phyloP scores from a whole-genome alignment of 2,888 invertebrate species.

The Chesias legatella region DNA sequence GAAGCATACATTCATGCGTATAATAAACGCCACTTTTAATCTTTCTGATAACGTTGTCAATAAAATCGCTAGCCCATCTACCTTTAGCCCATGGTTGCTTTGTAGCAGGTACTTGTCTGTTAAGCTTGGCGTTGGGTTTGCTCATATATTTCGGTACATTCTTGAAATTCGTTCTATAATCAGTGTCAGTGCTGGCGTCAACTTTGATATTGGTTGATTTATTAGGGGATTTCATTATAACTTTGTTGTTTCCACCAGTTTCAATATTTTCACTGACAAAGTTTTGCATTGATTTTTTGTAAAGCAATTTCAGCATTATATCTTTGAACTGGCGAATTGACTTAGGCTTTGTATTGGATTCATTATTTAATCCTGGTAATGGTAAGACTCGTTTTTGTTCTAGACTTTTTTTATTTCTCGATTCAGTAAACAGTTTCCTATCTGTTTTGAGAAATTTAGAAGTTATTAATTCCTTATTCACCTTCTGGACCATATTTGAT shows the following conservation, averaged over 20 bases:
- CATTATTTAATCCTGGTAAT: constrained; percentile 20
- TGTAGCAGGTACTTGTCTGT: constrained; percentile 3
- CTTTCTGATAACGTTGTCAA: constrained; percentile 65
- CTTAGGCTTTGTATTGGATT: constrained; percentile 26
- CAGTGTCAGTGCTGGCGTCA: constrained; percentile 25
- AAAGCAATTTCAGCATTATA: constrained; percentile 53
- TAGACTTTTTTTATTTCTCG: constrained; percentile 13
- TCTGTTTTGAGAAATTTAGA: constrained; percentile 8
- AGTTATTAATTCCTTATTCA: constrained; percentile 4
- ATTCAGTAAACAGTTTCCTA: constrained; percentile 2
- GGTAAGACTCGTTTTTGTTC: constrained; percentile 15
- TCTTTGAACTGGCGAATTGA: constrained; percentile 50
- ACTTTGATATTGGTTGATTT: constrained; percentile 17
- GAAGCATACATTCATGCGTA: constrained; percentile 37
- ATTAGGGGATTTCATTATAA: constrained; percentile 9
- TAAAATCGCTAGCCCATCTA: constrained; percentile 60
- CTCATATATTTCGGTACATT: constrained; percentile 2
- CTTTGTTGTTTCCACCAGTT: constrained; percentile 11
- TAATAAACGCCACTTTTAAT: constrained; percentile 61
- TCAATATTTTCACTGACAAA: constrained; percentile 16
- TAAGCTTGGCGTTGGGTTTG: constrained; percentile 1
- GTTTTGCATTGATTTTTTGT: constrained; percentile 40
- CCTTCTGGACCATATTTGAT: constrained; percentile 7
- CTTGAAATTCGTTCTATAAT: neutral
- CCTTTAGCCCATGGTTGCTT: constrained; percentile 48